Conservation (phyloP, 1,140 invertebrate species). For the Drosophila nikananu region DNA sequence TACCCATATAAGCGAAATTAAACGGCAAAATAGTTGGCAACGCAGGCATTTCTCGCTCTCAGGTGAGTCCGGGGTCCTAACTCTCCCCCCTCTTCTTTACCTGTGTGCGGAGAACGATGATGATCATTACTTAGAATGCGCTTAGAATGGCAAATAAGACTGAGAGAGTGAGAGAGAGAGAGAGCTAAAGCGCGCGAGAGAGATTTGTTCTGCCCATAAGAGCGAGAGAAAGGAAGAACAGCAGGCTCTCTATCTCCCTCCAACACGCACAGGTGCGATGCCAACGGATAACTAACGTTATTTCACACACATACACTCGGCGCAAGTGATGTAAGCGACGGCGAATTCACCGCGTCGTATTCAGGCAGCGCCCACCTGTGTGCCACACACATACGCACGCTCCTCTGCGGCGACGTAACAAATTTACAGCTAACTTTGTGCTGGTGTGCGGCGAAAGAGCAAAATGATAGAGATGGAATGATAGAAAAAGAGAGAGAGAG, state of each 20-base stretch:
- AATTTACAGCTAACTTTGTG: constrained; percentile 84
- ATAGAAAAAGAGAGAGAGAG: constrained; percentile 17
- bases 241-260: constrained; percentile 17
- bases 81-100: background rate
- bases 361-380: constrained; percentile 64
- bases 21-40: constrained; percentile 82
- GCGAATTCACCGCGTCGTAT: constrained; percentile 64
- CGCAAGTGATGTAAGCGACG: constrained; percentile 76
- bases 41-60: constrained; percentile 58
- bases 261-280: constrained; percentile 42
- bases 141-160: constrained; percentile 83
- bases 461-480: constrained; percentile 10
- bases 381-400: constrained; percentile 26
- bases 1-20: constrained; percentile 82
- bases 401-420: constrained; percentile 70
- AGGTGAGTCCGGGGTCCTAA: constrained; percentile 19
- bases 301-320: constrained; percentile 60
- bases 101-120: constrained; percentile 17
- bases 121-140: constrained; percentile 72
- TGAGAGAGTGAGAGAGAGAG: constrained; percentile 17
- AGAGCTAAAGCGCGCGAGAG: constrained; percentile 5
- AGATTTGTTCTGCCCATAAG: constrained; percentile 15
- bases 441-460: constrained; percentile 59
- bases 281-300: constrained; percentile 81
- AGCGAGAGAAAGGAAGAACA: background rate